These are phyloP conservation scores for Chlorodrepanis virens DNA, from an alignment of 2,113 vertebrate species.

Conservation along the genomic window DNA sequence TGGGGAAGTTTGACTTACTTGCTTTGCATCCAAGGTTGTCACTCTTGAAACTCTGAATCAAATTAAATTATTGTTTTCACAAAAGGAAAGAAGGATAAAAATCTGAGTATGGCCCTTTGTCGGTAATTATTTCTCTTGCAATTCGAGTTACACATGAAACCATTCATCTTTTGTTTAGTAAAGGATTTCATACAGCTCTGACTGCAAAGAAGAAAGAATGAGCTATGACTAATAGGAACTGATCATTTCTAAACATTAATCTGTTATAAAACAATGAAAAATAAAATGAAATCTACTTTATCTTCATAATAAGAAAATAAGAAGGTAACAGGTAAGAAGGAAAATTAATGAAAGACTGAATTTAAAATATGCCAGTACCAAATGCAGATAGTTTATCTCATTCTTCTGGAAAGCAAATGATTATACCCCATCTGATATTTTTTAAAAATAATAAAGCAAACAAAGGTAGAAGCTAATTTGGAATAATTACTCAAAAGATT, in stretches of 20 bases:
- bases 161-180: constrained; percentile 58
- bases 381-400: constrained; percentile 30
- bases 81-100: neutral
- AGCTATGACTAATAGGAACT: constrained; percentile 58
- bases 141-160: neutral
- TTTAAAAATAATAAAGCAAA: neutral
- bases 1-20: neutral
- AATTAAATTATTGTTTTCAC: constrained; percentile 13
- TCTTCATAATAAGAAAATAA: constrained; percentile 30
- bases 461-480: neutral
- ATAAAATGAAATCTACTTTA: constrained; percentile 44
- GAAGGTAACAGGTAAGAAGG: constrained; percentile 29
- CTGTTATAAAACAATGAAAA: constrained; percentile 36
- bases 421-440: neutral
- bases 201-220: constrained; percentile 20
- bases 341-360: constrained; percentile 52
- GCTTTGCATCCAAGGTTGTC: neutral
- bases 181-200: constrained; percentile 40
- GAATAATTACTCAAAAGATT: neutral
- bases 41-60: neutral
- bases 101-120: neutral
- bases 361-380: constrained; percentile 31
- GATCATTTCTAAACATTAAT: constrained; percentile 49
- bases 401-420: neutral
- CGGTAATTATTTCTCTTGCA: constrained; percentile 41